Conservation (phyloP, 1,140 invertebrate species). For the Pseudomyrmex cubaensis region DNA sequence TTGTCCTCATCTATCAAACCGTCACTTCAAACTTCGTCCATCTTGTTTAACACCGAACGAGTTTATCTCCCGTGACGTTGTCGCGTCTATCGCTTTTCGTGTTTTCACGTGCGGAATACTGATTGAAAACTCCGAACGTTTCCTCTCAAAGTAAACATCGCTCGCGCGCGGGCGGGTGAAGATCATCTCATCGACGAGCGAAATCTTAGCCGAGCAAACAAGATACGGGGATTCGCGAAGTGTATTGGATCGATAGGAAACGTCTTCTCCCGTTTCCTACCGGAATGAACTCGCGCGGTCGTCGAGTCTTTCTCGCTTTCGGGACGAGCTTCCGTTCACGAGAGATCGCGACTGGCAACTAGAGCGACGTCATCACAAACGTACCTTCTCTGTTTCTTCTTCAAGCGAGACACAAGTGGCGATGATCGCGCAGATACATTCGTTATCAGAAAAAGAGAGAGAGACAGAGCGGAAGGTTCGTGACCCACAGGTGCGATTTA, state of each 20-base stretch:
- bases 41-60: too few species aligned
- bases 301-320: background rate
- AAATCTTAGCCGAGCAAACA: background rate
- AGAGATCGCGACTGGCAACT: background rate
- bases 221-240: constrained; percentile 3
- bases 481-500: background rate
- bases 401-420: background rate
- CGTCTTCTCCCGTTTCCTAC: background rate
- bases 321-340: background rate
- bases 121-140: background rate
- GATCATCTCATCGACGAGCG: background rate
- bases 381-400: constrained; percentile 38
- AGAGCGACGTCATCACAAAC: constrained; percentile 5
- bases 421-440: background rate
- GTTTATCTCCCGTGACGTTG: too few species aligned
- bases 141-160: background rate
- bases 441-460: background rate
- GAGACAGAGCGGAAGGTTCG: background rate
- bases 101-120: background rate
- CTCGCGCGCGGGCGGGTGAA: background rate
- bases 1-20: too few species aligned
- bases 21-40: background rate
- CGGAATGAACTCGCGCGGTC: background rate
- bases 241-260: background rate
- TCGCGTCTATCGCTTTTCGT: too few species aligned